Evolutionary conservation across 2,888 invertebrate species (phyloP).

Genomic region (Ennomos fuscantarius): DNA sequence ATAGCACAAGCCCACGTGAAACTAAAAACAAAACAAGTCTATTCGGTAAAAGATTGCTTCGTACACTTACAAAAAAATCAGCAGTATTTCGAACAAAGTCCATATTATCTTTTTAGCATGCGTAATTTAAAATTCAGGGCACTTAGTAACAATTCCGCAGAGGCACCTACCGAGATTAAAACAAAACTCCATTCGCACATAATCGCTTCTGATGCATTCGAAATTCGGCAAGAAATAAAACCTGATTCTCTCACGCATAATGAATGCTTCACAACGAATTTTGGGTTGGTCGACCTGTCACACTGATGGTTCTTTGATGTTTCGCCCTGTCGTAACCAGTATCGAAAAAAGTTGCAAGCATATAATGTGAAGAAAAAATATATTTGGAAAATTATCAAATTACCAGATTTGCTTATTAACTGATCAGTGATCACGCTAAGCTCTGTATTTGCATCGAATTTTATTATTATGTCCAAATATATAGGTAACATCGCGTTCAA

Average conservation of each 20-base stretch:
- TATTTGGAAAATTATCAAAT: too few species aligned
- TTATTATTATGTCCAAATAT: too few species aligned
- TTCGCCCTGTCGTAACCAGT: conserved; percentile 1
- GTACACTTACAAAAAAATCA: too few species aligned
- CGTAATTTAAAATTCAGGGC: conserved; percentile 6
- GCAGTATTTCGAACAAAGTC: too few species aligned
- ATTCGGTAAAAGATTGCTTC: too few species aligned
- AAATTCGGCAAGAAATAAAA: conserved; percentile 40
- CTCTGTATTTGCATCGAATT: too few species aligned
- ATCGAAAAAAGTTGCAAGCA: not conserved
- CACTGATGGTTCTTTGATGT: conserved; percentile 20
- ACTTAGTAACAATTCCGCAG: conserved; percentile 23
- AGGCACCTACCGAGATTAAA: conserved; percentile 27
- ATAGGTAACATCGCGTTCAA: too few species aligned
- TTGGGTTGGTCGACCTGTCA: conserved; percentile 33
- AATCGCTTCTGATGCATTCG: conserved; percentile 29
- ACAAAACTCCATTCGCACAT: conserved; percentile 30
- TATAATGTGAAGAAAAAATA: too few species aligned
- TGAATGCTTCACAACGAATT: conserved; percentile 33
- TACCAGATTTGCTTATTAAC: not conserved
- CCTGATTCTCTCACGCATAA: conserved; percentile 38
- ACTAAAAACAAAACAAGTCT: too few species aligned
- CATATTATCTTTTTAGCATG: too few species aligned
- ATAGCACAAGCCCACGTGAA: too few species aligned
- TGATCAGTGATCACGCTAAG: too few species aligned